Conservation (phyloP, 2,797 vertebrate species). For the Aplochiton taeniatus region DNA sequence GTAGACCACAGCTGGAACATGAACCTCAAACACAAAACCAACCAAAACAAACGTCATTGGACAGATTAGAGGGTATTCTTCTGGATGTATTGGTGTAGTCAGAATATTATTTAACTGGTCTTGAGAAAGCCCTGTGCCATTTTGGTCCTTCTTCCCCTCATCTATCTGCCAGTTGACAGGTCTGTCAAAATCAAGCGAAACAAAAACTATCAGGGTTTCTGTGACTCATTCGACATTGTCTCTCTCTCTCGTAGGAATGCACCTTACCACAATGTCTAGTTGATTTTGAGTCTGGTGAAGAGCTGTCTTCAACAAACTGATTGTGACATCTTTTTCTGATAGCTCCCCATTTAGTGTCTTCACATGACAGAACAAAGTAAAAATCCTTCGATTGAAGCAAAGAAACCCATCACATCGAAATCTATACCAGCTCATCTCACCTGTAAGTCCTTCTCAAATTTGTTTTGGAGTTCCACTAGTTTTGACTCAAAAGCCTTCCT, state of each 20-base stretch:
- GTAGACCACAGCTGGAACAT: too few species aligned
- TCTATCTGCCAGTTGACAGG: background rate
- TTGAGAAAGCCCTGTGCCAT: too few species aligned
- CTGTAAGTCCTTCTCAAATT: background rate
- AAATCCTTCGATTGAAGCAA: background rate
- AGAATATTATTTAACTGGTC: too few species aligned
- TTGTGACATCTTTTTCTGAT: conserved; percentile 14
- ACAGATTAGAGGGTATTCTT: too few species aligned
- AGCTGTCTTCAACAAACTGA: conserved; percentile 3
- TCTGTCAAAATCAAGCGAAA: background rate
- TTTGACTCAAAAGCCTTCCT: conserved; percentile 11
- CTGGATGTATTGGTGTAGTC: too few species aligned
- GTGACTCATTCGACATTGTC: background rate
- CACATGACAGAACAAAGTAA: background rate
- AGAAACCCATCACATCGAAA: background rate
- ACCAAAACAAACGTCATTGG: too few species aligned
- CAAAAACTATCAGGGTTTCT: background rate
- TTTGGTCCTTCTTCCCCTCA: too few species aligned
- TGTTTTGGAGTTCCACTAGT: conserved; percentile 4
- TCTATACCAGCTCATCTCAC: background rate
- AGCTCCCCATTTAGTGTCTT: conserved; percentile 10
- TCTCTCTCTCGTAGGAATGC: background rate
- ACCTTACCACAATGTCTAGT: conserved; percentile 11
- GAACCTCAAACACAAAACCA: too few species aligned
- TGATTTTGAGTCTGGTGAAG: conserved; percentile 4